A percentile compares a stretch with the other conserved stretches of the same genome.
Conservation (phyloP, 1,140 invertebrate species). For the Calephelis nemesis region DNA sequence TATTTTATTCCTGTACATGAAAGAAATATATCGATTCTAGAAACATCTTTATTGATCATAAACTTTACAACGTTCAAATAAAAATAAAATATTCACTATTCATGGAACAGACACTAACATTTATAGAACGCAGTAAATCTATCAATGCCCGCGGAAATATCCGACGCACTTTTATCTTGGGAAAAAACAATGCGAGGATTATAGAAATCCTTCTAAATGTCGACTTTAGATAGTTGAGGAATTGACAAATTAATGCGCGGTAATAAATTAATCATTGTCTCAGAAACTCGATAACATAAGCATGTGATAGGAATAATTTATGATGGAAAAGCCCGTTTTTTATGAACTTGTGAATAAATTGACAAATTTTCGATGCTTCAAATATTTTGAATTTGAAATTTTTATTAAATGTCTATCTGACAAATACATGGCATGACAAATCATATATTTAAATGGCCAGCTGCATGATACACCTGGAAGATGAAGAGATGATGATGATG, state of each 20-base stretch:
- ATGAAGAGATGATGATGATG: too few relatives aligned
- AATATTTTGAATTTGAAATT: not conserved
- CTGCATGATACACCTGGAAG: too few relatives aligned
- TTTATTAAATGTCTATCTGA: too few relatives aligned
- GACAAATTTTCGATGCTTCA: too few relatives aligned
- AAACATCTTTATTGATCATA: conserved; percentile 10
- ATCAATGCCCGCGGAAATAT: not conserved
- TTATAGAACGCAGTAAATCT: conserved; percentile 10
- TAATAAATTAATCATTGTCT: not conserved
- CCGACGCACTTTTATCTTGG: conserved; percentile 2
- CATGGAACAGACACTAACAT: conserved; percentile 9
- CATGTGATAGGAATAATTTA: not conserved
- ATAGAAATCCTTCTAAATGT: conserved; percentile 2
- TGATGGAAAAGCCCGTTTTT: not conserved
- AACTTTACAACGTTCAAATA: conserved; percentile 3
- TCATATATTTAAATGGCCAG: too few relatives aligned
- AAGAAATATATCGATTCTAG: not conserved
- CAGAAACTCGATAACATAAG: not conserved
- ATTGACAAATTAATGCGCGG: not conserved
- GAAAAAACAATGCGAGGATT: conserved; percentile 7
- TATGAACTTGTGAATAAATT: not conserved
- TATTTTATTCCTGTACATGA: not conserved
- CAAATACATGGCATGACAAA: too few relatives aligned
- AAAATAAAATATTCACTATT: conserved; percentile 14
- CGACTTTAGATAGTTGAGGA: not conserved